Evolutionary conservation across 2,113 vertebrate species (phyloP).

Genomic region (Rhodinocichla rosea): DNA sequence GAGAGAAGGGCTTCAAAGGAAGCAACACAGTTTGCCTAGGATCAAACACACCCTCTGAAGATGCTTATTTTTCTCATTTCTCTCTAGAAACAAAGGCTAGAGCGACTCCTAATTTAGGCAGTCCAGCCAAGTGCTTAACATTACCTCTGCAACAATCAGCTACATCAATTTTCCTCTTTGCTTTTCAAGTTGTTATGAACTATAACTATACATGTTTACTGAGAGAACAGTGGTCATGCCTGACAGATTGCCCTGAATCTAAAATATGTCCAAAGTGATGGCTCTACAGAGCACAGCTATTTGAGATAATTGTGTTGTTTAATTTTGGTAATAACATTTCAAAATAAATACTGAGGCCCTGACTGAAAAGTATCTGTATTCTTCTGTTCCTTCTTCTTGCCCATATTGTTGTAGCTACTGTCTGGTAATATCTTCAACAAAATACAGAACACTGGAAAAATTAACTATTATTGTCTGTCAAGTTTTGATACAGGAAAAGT

Average conservation of each 20-base stretch:
- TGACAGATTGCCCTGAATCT: not conserved
- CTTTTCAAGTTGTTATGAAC: not conserved
- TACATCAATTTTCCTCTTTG: not conserved
- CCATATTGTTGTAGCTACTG: not conserved
- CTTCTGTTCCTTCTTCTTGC: not conserved
- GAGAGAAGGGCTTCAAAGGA: not conserved
- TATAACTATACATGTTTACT: not conserved
- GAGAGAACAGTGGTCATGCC: not conserved
- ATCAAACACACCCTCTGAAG: not conserved
- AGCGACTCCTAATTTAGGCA: not conserved
- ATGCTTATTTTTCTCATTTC: not conserved
- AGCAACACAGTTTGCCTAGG: accelerated
- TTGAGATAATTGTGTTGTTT: not conserved
- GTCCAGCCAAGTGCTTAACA: not conserved
- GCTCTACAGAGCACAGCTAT: not conserved
- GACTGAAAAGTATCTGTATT: not conserved
- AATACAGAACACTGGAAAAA: not conserved
- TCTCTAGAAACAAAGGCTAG: not conserved
- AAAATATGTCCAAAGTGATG: not conserved
- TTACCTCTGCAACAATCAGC: not conserved
- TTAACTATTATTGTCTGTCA: not conserved
- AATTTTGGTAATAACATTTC: not conserved
- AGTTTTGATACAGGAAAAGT: not conserved
- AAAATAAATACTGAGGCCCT: not conserved
- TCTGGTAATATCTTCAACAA: not conserved